Base-by-base conservation (phyloP, 2,113 vertebrate species). In the Dascyllus trimaculatus region DNA sequence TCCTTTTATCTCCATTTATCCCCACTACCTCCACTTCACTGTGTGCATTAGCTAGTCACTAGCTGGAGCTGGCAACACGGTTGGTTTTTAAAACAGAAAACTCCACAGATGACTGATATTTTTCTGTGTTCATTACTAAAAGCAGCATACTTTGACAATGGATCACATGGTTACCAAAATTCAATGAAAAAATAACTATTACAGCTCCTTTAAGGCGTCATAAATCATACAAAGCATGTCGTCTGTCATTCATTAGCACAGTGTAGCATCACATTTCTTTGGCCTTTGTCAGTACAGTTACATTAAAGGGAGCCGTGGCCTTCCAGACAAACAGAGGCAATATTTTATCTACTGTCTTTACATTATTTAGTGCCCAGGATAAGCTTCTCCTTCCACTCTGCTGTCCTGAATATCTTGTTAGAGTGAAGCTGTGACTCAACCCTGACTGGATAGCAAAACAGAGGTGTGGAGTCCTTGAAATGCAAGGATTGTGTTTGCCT, bases 331-430 rank as follows among this genome's bases (percentile, higher is more conserved):
- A 83, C 26, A 35, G 72, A 71, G 71, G n/a, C 51, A 25, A 26
- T 67, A 38, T 66, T 71, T 57, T 74, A 4, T 80, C 24, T 40
- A 61, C 48, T 19, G 52, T 67, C 35, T 70, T 65, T 89, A 45
- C 58, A 91, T 88, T 82, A 90, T 92, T 89, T 82, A 88, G 43
- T 51, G n/a, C 19, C 52, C 53, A 68, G 78, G 84, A 71, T 63
- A 67, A 63, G 72, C 58, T 60, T 78, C 78, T 15, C 11, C 53
- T 5, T 79, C 65, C 22, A 32, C 52, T 51, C 32, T 21, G 24
- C 19, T 59, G 53, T 69, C 49, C 75, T 64, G 65, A 85, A 71
- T 67, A 71, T 82, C 78, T 87, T 75, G 78, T 81, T 78, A 61
- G 71, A 77, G 66, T 29, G 24, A 40, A 73, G 71, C 66, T 75